Evolutionary conservation across 2,113 vertebrate genomes (phyloP).

Genomic region (Nibea albiflora): DNA sequence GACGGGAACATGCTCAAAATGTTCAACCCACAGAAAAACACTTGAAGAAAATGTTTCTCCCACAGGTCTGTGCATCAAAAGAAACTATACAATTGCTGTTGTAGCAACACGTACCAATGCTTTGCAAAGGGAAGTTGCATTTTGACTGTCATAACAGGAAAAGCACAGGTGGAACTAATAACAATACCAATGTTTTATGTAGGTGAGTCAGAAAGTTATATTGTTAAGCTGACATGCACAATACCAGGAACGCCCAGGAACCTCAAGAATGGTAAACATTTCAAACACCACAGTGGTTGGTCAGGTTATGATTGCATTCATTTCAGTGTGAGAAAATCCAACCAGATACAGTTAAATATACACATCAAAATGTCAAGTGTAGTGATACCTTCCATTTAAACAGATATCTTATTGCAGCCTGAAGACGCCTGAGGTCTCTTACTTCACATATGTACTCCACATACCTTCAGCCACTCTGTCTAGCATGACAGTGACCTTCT

Average conservation of each 20-base stretch:
- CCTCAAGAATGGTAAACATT: neutral
- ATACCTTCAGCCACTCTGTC: conserved; percentile 90
- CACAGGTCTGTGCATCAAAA: neutral
- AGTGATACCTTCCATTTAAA: neutral
- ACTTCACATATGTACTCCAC: conserved; percentile 5
- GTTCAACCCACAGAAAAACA: neutral
- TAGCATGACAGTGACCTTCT: conserved; percentile 91
- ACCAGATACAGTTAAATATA: neutral
- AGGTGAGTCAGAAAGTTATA: neutral
- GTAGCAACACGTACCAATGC: neutral
- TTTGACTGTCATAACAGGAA: neutral
- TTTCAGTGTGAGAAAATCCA: neutral
- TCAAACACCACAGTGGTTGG: neutral
- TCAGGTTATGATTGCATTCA: neutral
- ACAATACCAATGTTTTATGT: neutral
- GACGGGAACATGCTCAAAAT: neutral
- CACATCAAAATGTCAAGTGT: neutral
- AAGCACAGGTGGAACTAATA: neutral
- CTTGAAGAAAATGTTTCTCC: neutral
- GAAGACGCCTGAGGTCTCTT: neutral
- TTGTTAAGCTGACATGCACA: neutral
- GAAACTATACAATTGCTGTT: neutral
- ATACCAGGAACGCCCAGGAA: neutral
- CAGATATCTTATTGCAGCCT: neutral
- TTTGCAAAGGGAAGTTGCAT: neutral